Base-by-base conservation (phyloP, 2,888 invertebrate genomes). In the Teinopalpus imperialis region DNA sequence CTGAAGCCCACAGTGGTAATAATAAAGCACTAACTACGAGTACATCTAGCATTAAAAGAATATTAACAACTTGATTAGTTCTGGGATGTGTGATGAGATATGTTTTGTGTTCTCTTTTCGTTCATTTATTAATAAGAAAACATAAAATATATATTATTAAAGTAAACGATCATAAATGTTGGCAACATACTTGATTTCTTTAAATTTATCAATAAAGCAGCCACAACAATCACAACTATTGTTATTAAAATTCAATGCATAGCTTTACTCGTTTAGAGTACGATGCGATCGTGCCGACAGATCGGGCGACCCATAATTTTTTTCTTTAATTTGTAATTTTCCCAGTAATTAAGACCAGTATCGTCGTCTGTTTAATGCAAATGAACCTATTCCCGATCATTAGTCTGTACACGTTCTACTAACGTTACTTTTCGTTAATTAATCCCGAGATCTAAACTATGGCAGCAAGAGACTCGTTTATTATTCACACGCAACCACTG, bases 271-370 rank as follows among this genome's bases (percentile, higher is more conserved):
- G 52, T 47, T 59, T 18, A n/a, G 12, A 8, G 7, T 26, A 21
- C 40, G 23, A 27, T 14, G 46, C 35, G 54, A 53, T 55, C 53
- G 57, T 49, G 36, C 40, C 49, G 39, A 52, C 49, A 54, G 55
- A 55, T 57, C 51, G 52, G 52, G 53, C 56, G 62, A 63, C 61
- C 67, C 66, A 78, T 79, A 63, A 62, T 59, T 80, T 81, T 81
- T 80, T 81, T 74, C 66, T 79, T 81, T 79, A 81, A 83, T 86
- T 86, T 83, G 85, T 86, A 81, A 81, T 83, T 83, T 83, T 77
- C 82, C 62, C 79, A 77, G 85, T 86, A 83, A 86, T 86, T 83
- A 87, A 86, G 81, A 78, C 66, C 72, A 71, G 66, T 56, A 59
- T 69, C 73, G 63, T 69, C 73, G 76, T 70, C 75, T 86, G 86